Base-by-base conservation (phyloP, 2,888 invertebrate species). In the Amiota mariae region DNA sequence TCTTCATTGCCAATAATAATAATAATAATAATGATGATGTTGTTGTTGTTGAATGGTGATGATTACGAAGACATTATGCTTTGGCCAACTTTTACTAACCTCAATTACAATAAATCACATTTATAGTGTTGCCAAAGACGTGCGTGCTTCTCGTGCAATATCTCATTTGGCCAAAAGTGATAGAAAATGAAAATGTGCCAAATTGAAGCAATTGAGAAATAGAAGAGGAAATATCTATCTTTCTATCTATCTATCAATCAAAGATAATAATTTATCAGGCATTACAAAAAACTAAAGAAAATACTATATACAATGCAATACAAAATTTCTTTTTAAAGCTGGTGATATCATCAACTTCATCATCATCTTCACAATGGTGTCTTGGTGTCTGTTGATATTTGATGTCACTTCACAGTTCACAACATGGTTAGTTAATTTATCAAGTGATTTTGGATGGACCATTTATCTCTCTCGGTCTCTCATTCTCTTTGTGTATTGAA, bases 91-190 rank as follows among this genome's bases (percentile, higher is more conserved):
- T 85, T 85, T 85, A 82, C 86, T 79, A 80, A 81, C 81, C 86
- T 81, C 86, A 85, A 86, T 86, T 85, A 84, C 84, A 84, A 85
- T 85, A 85, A 85, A 85, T 85, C 85, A 86, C 85, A 82, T 77
- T 79, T 86, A 83, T 79, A 78, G 78, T 75, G 54, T 73, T n/a
- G 11, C 54, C 54, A 54, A 54, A 54, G 54, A 54, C 54, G 54
- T 54, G 54, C 54, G 54, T 54, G 54, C 13, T 36, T 36, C 36
- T 36, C 36, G 2, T 2, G 3, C 36, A 36, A 36, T 36, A 36
- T 2, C 24, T 24, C 36, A 36, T 36, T 36, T 36, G 36, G 15
- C 8, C 54, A 54, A 54, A 54, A 8, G 15, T 15, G 54, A n/a
- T 15, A 54, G 15, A 54, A 54, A 54, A 54, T 54, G 15, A 54